Conservation (phyloP, 2,113 vertebrate species). For the Theristicus caerulescens region DNA sequence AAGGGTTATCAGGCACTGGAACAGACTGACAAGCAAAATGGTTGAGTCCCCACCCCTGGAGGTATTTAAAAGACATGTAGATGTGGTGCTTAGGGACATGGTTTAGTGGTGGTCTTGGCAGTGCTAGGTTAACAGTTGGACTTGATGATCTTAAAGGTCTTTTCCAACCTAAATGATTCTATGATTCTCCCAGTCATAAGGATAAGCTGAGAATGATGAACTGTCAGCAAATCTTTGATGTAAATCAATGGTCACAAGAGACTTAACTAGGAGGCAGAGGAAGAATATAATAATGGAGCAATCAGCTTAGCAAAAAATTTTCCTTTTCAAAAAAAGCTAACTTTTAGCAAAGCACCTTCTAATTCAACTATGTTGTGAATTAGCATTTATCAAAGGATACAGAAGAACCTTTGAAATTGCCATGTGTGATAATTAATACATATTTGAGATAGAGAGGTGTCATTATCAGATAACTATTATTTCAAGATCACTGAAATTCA, state of each 20-base stretch:
- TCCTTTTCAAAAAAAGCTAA: conserved; percentile 25
- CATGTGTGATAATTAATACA: background rate
- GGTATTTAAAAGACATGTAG: no score
- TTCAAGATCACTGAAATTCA: background rate
- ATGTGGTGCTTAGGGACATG: no score
- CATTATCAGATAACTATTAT: background rate
- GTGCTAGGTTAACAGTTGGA: no score
- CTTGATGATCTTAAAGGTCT: no score
- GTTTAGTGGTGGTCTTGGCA: no score
- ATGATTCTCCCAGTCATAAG: background rate
- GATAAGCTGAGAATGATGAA: conserved; percentile 47
- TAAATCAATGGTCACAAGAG: conserved; percentile 53
- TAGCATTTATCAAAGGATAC: conserved; percentile 42
- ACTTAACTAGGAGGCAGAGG: background rate
- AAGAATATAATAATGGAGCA: conserved; percentile 14
- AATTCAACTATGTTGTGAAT: background rate
- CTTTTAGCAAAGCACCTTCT: background rate
- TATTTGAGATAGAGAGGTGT: background rate
- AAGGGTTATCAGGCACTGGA: no score
- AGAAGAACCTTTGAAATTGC: background rate
- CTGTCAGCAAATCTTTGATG: conserved; percentile 61
- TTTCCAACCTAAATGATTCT: no score
- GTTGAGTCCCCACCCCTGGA: no score
- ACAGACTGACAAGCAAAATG: no score
- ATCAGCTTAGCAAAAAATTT: conserved; percentile 43